Evolutionary conservation across 2,113 vertebrate species (phyloP), one percentile per base, ranked within the genome.

Genomic region (Tenrec ecaudatus): DNA sequence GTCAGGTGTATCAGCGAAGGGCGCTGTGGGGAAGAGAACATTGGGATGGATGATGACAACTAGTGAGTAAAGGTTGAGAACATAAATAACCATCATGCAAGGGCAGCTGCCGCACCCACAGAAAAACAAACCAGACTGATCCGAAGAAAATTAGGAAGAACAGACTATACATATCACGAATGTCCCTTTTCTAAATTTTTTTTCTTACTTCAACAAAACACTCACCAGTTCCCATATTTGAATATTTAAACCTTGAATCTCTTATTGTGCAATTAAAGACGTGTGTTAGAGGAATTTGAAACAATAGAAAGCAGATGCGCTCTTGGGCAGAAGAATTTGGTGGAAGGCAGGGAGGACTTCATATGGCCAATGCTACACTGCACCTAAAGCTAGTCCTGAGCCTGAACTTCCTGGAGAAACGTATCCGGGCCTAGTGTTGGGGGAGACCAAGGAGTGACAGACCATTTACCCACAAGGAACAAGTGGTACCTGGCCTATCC

Each of bases 251-350:
- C 53, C 89, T 83, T 94, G 66, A 82, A 75, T 95, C 86, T 77
- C 64, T 38, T 73, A 88, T 76, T 91, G 62, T 88, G 71, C 75
- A 94, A 95, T 93, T 84, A 90, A 95, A 93, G 82, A 82, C 89
- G 66, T 43, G 64, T 88, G 96, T 77, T 57, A 43, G 82, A 96
- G n/a, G 94, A 95, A 94, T 94, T 92, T 78, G 3, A 62, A 40
- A 69, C 75, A 79, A 96, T 76, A 64, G 82, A 89, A 94, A 95
- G 87, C 89, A 93, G 62, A 94, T 95, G 87, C 82, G 31, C 47
- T 87, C 68, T 94, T 57, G 86, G 47, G 62, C 83, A 62, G 75
- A 38, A 86, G 17, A 75, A 15, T 25, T 92, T 15, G 2, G 57
- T 62, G 58, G 25, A 92, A 91, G 40, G 19, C 62, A 68, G 60